Percentiles rank a stretch among this genome's conserved stretches.
Conservation (phyloP, 53 echinoderm and acorn worm genomes). For the Echinometra lucunter region DNA sequence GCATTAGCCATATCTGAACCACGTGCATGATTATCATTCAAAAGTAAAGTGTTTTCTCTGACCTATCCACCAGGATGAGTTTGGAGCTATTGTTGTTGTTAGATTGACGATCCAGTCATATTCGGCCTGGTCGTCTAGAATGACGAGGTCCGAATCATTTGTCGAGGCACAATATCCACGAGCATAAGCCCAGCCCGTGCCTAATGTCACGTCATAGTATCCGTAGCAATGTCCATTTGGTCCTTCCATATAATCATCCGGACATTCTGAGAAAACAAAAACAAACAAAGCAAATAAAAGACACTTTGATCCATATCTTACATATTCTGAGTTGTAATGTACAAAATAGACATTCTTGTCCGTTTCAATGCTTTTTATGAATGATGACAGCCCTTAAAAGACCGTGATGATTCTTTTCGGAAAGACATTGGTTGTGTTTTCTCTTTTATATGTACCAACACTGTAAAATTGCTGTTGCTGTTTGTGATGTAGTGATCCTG, state of each 20-base stretch:
- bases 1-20: no score
- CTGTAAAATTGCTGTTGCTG: no score
- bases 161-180: background rate
- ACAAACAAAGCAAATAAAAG: background rate
- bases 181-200: conserved; percentile 13
- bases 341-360: no score
- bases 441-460: no score
- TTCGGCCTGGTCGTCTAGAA: conserved; percentile 71
- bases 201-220: background rate
- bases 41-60: background rate
- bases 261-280: conserved; percentile 47
- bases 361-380: no score
- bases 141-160: conserved; percentile 66
- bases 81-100: conserved; percentile 53
- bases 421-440: no score
- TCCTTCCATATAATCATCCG: conserved; percentile 61
- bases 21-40: background rate
- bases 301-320: background rate
- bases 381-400: no score
- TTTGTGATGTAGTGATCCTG: no score
- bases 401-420: no score
- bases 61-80: conserved; percentile 81
- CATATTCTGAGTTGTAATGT: background rate
- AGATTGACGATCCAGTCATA: conserved; percentile 66
- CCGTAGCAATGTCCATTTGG: conserved; percentile 68